Conservation (phyloP, 2,113 vertebrate species). For the Antidorcas marsupialis region DNA sequence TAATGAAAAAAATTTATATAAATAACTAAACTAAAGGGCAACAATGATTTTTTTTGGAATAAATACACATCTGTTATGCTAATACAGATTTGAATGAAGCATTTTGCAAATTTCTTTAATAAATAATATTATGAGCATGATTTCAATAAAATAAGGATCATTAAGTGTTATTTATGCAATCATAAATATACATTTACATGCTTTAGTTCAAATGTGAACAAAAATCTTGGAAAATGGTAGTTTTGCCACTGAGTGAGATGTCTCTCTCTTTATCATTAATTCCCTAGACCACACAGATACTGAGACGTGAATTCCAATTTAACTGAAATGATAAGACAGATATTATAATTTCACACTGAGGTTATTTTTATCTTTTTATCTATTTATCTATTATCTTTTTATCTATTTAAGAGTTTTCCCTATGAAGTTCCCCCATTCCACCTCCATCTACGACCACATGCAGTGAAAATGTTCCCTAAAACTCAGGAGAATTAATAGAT, state of each 20-base stretch:
- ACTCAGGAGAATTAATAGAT: not conserved
- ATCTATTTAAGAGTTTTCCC: not conserved
- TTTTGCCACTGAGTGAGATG: not conserved
- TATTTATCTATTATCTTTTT: not conserved
- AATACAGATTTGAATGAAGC: not conserved
- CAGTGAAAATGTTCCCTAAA: constrained; percentile 36
- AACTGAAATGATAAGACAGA: constrained; percentile 25
- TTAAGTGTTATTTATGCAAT: constrained; percentile 7
- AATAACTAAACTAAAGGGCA: not conserved
- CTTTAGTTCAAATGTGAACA: not conserved
- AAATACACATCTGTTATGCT: not conserved
- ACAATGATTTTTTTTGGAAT: not conserved
- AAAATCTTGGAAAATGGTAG: not conserved
- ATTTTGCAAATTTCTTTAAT: constrained; percentile 25
- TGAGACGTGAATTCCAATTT: constrained; percentile 29
- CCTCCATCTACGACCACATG: not conserved
- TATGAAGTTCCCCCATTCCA: not conserved
- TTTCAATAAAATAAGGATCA: not conserved
- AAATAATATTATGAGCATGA: not conserved
- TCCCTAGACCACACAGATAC: not conserved
- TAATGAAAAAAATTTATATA: constrained; percentile 14
- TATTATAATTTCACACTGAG: constrained; percentile 41
- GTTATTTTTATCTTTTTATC: constrained; percentile 42
- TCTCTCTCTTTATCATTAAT: not conserved
- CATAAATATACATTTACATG: not conserved